Evolutionary conservation across 2,888 invertebrate species (phyloP).

Genomic region (Cheilosia grossa): DNA sequence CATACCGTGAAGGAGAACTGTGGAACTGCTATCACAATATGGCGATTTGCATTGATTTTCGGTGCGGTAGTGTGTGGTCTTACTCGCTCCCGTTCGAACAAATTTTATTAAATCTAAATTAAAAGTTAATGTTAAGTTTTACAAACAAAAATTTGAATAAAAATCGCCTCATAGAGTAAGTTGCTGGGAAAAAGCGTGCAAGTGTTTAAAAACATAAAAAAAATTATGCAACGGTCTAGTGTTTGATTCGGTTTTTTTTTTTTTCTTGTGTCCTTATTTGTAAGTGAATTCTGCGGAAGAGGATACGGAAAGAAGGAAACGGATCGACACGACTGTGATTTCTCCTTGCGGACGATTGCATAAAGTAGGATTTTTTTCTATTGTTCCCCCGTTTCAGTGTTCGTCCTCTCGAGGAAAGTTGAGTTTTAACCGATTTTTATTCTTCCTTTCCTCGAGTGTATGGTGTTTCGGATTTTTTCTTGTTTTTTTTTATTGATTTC

Average conservation of each 20-base stretch:
- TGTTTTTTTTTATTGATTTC: conserved; percentile 15
- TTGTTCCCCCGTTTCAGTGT: conserved; percentile 17
- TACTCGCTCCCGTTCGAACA: conserved; percentile 59
- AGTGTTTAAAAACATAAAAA: conserved; percentile 1
- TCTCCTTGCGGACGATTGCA: conserved; percentile 58
- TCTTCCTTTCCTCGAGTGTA: conserved; percentile 3
- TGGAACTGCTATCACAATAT: conserved; percentile 74
- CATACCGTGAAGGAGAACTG: conserved; percentile 40
- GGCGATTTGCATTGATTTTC: conserved; percentile 77
- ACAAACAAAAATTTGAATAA: conserved; percentile 14
- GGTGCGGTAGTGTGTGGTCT: conserved; percentile 74
- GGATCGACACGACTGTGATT: conserved; percentile 45
- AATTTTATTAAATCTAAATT: conserved; percentile 42
- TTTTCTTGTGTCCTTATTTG: conserved; percentile 47
- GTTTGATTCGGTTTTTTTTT: conserved; percentile 34
- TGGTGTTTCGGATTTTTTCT: conserved; percentile 2
- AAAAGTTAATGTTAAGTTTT: conserved; percentile 28
- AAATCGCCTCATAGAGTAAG: not conserved
- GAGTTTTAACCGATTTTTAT: conserved; percentile 32
- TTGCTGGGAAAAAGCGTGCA: conserved; percentile 3
- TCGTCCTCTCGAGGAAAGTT: conserved; percentile 33
- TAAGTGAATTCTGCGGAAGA: conserved; percentile 48
- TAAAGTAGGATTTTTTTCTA: conserved; percentile 50
- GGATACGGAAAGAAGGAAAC: conserved; percentile 48
- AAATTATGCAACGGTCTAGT: conserved; percentile 62